Conservation (phyloP, 2,888 invertebrate genomes). For the Macaria liturata region DNA sequence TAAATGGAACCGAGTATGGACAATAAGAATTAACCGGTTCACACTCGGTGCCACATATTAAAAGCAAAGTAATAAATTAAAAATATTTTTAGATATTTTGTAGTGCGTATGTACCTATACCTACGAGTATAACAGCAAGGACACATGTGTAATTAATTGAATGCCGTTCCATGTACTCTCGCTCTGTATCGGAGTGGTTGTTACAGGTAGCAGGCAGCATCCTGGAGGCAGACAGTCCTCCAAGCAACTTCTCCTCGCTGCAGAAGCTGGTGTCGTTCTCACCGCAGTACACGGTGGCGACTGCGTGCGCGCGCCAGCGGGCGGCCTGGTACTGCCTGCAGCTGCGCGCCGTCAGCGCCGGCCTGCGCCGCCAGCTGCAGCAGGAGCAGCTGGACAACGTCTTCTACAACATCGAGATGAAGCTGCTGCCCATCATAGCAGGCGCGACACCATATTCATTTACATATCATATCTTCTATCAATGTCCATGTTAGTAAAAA, state of each 20-base stretch:
- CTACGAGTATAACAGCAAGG: too few species aligned
- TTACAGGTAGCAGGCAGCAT: slow-evolving; percentile 67
- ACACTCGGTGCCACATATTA: too few species aligned
- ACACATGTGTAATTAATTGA: too few species aligned
- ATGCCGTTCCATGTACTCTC: too few species aligned
- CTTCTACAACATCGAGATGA: slow-evolving; percentile 73
- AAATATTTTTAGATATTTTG: too few species aligned
- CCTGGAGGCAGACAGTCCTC: slow-evolving; percentile 68
- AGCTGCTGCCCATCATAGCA: slow-evolving; percentile 67
- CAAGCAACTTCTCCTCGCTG: slow-evolving; percentile 59
- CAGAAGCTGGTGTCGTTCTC: slow-evolving; percentile 51
- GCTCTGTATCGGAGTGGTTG: too few species aligned
- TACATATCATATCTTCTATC: too few species aligned
- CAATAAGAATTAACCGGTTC: too few species aligned
- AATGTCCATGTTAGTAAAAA: too few species aligned
- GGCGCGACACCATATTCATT: slow-evolving; percentile 41
- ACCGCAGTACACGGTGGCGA: slow-evolving; percentile 54
- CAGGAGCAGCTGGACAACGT: slow-evolving; percentile 63
- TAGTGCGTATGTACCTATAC: too few species aligned
- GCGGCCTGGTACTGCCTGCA: slow-evolving; percentile 59
- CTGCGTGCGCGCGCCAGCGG: slow-evolving; percentile 58
- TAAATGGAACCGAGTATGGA: too few species aligned
- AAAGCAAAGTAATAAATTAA: too few species aligned
- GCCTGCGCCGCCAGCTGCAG: slow-evolving; percentile 42
- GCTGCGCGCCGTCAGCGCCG: slow-evolving; percentile 45